phyloP scores from a whole-genome alignment of 2,888 invertebrate species.

The Andrena chrysosceles region DNA sequence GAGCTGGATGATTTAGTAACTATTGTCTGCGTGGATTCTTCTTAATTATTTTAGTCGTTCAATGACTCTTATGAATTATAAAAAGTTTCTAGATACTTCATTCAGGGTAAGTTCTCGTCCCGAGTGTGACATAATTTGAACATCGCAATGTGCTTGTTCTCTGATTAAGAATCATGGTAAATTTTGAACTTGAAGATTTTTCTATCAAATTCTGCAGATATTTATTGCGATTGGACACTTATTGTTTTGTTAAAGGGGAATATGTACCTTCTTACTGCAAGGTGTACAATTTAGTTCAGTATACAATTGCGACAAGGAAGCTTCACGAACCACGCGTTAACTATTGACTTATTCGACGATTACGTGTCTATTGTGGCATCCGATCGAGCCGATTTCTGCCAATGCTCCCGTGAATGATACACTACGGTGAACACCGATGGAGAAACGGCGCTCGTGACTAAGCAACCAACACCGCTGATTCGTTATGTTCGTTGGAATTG shows the following conservation, averaged over 20 bases:
- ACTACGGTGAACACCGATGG: conserved; percentile 53
- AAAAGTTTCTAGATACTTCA: no score
- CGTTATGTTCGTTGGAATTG: conserved; percentile 44
- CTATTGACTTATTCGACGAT: background rate
- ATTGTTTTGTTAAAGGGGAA: background rate
- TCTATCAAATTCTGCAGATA: background rate
- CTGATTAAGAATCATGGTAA: background rate
- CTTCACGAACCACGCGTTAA: background rate
- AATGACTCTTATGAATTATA: background rate
- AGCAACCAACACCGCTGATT: conserved; percentile 41
- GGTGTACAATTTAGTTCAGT: background rate
- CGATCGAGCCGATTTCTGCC: conserved; percentile 34
- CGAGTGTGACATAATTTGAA: no score
- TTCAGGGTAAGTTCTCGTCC: no score
- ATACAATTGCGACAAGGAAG: background rate
- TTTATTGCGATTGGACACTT: background rate
- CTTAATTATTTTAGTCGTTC: background rate
- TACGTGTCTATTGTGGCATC: conserved; percentile 16
- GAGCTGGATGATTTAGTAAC: background rate
- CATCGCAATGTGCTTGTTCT: background rate
- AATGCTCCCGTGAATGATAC: conserved; percentile 24
- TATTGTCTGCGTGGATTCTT: background rate
- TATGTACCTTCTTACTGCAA: background rate
- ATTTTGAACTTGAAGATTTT: background rate
- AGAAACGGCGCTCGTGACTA: conserved; percentile 64